Conservation (phyloP, 1,140 invertebrate species). For the Stegodyphus dumicola region DNA sequence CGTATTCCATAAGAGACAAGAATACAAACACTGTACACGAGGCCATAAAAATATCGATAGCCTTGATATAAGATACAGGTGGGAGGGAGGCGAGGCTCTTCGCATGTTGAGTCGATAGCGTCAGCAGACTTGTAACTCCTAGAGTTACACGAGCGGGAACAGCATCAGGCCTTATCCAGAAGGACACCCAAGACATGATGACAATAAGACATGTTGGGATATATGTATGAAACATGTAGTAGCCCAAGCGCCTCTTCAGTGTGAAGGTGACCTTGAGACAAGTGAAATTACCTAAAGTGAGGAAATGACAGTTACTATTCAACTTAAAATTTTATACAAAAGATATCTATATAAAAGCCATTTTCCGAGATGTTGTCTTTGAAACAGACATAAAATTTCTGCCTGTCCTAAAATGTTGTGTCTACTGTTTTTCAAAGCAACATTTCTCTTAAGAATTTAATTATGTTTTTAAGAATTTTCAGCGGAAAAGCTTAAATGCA, state of each 20-base stretch:
- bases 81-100: slow-evolving; percentile 89
- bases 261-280: slow-evolving; percentile 84
- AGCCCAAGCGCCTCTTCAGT: slow-evolving; percentile 80
- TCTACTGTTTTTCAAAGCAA: no score
- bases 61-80: slow-evolving; percentile 88
- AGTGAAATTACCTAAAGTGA: slow-evolving; percentile 61
- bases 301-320: not conserved
- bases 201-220: slow-evolving; percentile 67
- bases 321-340: no score
- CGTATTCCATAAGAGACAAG: slow-evolving; percentile 94
- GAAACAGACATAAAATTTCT: no score
- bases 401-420: no score
- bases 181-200: slow-evolving; percentile 74
- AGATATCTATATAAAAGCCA: no score
- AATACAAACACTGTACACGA: slow-evolving; percentile 78
- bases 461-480: no score
- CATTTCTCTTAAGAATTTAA: no score
- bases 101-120: slow-evolving; percentile 90
- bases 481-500: no score
- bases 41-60: slow-evolving; percentile 65
- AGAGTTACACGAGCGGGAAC: slow-evolving; percentile 89
- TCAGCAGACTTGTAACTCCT: slow-evolving; percentile 88
- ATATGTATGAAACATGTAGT: slow-evolving; percentile 67
- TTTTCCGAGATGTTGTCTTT: no score
- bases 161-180: slow-evolving; percentile 92